Evolutionary conservation across 2,113 vertebrate species (phyloP).

Genomic region (Nematolebias whitei): DNA sequence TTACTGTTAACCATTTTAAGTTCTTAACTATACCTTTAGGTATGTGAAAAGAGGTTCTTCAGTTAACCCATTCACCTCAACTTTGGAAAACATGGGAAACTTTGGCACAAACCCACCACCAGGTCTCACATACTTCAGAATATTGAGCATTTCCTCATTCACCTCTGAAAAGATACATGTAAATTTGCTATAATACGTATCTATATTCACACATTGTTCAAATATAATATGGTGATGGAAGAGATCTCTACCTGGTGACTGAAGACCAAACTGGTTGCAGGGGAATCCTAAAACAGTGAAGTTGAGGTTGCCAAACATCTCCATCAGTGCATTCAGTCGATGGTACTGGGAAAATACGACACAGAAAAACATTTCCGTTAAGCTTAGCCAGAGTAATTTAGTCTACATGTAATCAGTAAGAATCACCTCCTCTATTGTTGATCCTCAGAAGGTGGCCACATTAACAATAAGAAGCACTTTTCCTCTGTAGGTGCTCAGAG

Average conservation of each 20-base stretch:
- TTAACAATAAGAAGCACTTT: conserved; percentile 82
- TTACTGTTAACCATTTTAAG: background rate
- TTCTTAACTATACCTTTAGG: conserved; percentile 72
- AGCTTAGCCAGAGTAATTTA: background rate
- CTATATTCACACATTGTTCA: background rate
- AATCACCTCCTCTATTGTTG: conserved; percentile 81
- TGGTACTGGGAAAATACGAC: conserved; percentile 69
- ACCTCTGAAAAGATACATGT: conserved; percentile 61
- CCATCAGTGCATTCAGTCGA: conserved; percentile 83
- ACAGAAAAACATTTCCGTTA: conserved; percentile 24
- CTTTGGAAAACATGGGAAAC: conserved; percentile 80
- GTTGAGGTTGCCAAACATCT: conserved; percentile 72
- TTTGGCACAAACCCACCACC: conserved; percentile 78
- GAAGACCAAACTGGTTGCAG: conserved; percentile 84
- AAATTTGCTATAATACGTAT: background rate
- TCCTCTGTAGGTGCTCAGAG: conserved; percentile 69
- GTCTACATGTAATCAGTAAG: conserved; percentile 6
- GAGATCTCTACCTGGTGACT: conserved; percentile 77
- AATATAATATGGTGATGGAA: background rate
- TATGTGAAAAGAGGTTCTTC: conserved; percentile 80
- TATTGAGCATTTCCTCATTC: conserved; percentile 78
- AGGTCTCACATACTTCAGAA: conserved; percentile 80
- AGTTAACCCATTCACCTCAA: conserved; percentile 81
- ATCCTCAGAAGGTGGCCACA: conserved; percentile 83
- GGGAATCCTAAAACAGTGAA: conserved; percentile 81